Evolutionary conservation across 2,797 vertebrate genomes (phyloP), one percentile per base, ranked within the genome.

Genomic region (Rhynchonycteris naso): DNA sequence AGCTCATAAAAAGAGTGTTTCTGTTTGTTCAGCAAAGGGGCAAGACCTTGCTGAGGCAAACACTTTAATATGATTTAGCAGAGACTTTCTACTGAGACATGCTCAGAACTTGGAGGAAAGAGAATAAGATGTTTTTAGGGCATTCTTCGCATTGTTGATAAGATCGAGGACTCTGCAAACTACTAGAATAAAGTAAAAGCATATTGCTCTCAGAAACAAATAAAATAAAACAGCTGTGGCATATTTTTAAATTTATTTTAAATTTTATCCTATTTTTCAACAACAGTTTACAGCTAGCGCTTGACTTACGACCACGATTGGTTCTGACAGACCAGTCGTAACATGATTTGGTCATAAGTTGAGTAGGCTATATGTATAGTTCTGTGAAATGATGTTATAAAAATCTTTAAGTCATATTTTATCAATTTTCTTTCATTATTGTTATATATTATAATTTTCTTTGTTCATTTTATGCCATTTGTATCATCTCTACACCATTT

Each of bases 151-250:
- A 75, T 93, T 13, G 1, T 59, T 94, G 75, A 52, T 90, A 75
- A 87, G 59, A 59, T 28, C 38, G 54, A 54, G 33, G 30, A 84
- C 63, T 83, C 38, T 93, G 94, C 58, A 86, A 65, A 83, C 12
- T n/a, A 68, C 66, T 92, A 85, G 63, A 84, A 50, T 61, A 43
- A 74, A 47, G 83, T 82, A 30, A 95, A 95, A 93, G 52, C 30
- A 9, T 66, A 47, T 50, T 35, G 19, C 28, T 78, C 10, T 65
- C 18, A 4, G 21, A 79, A 75, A 59, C 50, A 66, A 75, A 59
- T 33, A 66, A n/a, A 18, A 15, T 11, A 50, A 63, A 69, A 43
- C 33, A 90, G 66, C 38, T 58, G 35, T 66, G 56, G 22, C 14
- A 18, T 87, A 16, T 79, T 94, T 88, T 74, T 16, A 72, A 74